Evolutionary conservation across 1,140 invertebrate species (phyloP).

Genomic region (Scylla paramamosain): DNA sequence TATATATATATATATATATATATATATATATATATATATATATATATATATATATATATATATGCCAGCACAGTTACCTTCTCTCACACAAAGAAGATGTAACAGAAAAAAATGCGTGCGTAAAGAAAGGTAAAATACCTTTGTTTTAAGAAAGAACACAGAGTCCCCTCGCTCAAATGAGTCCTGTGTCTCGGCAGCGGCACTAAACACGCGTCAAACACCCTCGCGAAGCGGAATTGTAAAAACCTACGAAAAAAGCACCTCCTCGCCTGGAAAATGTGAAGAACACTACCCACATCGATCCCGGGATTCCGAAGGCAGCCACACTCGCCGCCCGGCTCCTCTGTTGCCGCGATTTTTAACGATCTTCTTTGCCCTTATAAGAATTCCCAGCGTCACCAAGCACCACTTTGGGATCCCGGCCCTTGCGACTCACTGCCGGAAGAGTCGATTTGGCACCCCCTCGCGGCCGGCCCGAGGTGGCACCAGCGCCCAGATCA

Average conservation of each 20-base stretch:
- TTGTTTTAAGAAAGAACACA: background rate
- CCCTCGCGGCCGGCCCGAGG: background rate
- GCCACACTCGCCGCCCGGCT: constrained; percentile 29
- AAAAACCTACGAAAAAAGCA: background rate
- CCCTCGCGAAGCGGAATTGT: background rate
- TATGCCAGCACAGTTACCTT: background rate
- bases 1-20: constrained; percentile 46
- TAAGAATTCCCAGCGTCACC: constrained; percentile 48
- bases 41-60: constrained; percentile 45
- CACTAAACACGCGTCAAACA: constrained; percentile 3
- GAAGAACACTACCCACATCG: constrained; percentile 57
- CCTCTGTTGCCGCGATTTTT: constrained; percentile 58
- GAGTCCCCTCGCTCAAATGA: background rate
- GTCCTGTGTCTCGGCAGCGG: background rate
- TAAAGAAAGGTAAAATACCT: background rate
- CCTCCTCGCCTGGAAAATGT: constrained; percentile 48
- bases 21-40: constrained; percentile 54
- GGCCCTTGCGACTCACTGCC: constrained; percentile 9
- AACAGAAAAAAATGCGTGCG: background rate
- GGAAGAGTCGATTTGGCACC: background rate
- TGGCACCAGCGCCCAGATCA: constrained; percentile 60
- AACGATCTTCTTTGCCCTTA: constrained; percentile 51
- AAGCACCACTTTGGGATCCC: background rate
- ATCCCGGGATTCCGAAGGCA: background rate
- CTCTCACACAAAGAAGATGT: background rate